Percentiles rank a stretch among this genome's conserved stretches.
Evolutionary conservation across 2,888 invertebrate genomes (phyloP).

Genomic region (Cosmia trapezina): DNA sequence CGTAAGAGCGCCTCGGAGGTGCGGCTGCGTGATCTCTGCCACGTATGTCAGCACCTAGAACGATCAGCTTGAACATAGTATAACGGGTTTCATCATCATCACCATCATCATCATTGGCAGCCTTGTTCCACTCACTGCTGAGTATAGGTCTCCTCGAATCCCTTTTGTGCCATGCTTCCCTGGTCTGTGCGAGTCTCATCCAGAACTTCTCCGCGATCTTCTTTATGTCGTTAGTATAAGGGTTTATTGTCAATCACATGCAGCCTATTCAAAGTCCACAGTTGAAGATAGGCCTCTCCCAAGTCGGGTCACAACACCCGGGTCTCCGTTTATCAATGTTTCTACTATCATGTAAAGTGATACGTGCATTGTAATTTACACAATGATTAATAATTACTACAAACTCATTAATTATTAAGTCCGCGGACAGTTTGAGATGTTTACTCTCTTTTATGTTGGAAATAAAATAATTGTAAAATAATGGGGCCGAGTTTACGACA

Average conservation of each 20-base stretch:
- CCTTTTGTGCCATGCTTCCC: too few relatives aligned
- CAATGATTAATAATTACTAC: slow-evolving; percentile 8
- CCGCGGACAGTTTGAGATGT: background rate
- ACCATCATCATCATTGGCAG: too few relatives aligned
- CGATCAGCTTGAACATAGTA: background rate
- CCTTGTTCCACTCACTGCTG: too few relatives aligned
- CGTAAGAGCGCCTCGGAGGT: slow-evolving; percentile 93
- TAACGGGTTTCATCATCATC: background rate
- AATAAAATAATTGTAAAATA: slow-evolving; percentile 20
- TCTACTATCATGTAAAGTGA: background rate
- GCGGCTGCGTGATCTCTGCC: slow-evolving; percentile 95
- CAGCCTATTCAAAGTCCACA: background rate
- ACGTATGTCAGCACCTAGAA: slow-evolving; percentile 94
- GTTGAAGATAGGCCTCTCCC: background rate
- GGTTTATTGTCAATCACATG: background rate
- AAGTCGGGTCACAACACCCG: background rate
- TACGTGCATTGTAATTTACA: background rate
- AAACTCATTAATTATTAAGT: slow-evolving; percentile 12
- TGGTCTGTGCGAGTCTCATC: too few relatives aligned
- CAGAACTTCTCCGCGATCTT: too few relatives aligned
- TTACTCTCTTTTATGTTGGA: slow-evolving; percentile 6
- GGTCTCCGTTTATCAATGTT: background rate
- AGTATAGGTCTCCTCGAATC: too few relatives aligned
- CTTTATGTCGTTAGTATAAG: background rate
- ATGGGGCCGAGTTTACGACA: slow-evolving; percentile 4